These are phyloP conservation scores for Drosophila siamana DNA, from an alignment of 2,888 invertebrate genomes.

Conservation along the genomic window DNA sequence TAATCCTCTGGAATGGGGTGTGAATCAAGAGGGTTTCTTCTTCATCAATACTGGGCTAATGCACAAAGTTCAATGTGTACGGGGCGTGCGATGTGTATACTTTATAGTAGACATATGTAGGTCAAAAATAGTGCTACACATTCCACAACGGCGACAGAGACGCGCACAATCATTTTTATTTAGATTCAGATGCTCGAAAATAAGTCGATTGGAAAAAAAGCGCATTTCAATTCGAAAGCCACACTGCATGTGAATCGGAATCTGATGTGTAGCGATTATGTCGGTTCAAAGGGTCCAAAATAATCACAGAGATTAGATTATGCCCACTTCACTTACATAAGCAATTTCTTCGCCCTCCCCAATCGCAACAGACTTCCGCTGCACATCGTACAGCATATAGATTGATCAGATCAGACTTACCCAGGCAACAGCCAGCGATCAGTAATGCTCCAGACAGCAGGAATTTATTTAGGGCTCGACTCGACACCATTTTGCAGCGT, in stretches of 20 bases:
- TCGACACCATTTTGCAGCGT: slow-evolving; percentile 57
- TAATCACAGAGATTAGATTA: slow-evolving; percentile 55
- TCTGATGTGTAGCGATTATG: slow-evolving; percentile 46
- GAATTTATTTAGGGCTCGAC: slow-evolving; percentile 23
- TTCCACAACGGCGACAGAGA: neutral
- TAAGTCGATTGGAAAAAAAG: slow-evolving; percentile 14
- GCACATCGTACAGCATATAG: slow-evolving; percentile 21
- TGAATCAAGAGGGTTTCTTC: slow-evolving; percentile 27
- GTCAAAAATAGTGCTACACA: slow-evolving; percentile 37
- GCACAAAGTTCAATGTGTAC: slow-evolving; percentile 26
- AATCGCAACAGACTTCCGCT: slow-evolving; percentile 48
- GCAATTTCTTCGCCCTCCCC: slow-evolving; percentile 11
- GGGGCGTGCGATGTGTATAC: slow-evolving; percentile 12
- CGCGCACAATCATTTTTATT: slow-evolving; percentile 67
- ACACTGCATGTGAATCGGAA: slow-evolving; percentile 43
- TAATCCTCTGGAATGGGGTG: slow-evolving; percentile 26
- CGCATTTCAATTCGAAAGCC: slow-evolving; percentile 17
- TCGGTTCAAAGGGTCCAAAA: slow-evolving; percentile 56
- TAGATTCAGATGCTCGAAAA: slow-evolving; percentile 56
- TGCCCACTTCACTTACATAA: slow-evolving; percentile 20
- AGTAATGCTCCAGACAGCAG: slow-evolving; percentile 44
- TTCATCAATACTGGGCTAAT: slow-evolving; percentile 13
- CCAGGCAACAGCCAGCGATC: slow-evolving; percentile 50
- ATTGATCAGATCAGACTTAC: slow-evolving; percentile 50
- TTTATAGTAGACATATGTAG: slow-evolving; percentile 53